Conservation (phyloP, 1,140 invertebrate species). For the Nymphalis io region DNA sequence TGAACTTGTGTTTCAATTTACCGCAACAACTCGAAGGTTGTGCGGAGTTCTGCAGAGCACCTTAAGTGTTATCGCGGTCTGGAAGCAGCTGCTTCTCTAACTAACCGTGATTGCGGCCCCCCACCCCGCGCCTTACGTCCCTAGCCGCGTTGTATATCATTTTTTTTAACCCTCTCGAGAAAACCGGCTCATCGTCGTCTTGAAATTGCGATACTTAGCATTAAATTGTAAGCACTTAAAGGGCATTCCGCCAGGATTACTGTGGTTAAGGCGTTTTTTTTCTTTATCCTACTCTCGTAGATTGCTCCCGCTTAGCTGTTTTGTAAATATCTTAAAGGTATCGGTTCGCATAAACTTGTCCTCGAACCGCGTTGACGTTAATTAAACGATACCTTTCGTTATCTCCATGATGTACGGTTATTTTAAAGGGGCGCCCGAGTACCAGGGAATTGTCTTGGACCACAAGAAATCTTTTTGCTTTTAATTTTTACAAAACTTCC, state of each 20-base stretch:
- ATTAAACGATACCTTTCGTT: conserved; percentile 68
- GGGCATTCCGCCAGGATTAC: conserved; percentile 66
- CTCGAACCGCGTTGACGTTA: conserved; percentile 68
- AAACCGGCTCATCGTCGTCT: conserved; percentile 56
- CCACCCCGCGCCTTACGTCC: conserved; percentile 32
- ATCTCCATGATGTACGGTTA: conserved; percentile 69
- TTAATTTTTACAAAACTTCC: conserved; percentile 55
- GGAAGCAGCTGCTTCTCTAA: conserved; percentile 67
- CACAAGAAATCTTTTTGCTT: conserved; percentile 48
- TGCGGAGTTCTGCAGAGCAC: conserved; percentile 55
- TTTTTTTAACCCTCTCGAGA: conserved; percentile 71
- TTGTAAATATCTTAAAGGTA: conserved; percentile 76
- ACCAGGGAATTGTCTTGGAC: conserved; percentile 56
- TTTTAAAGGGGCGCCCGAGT: conserved; percentile 30
- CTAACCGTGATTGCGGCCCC: conserved; percentile 64
- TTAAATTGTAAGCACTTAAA: conserved; percentile 76
- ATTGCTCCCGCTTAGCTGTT: conserved; percentile 65
- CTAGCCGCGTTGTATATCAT: conserved; percentile 57
- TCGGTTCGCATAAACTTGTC: conserved; percentile 65
- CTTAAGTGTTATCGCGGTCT: conserved; percentile 67
- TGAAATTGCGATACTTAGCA: conserved; percentile 76
- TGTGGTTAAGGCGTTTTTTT: conserved; percentile 54
- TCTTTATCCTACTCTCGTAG: conserved; percentile 51
- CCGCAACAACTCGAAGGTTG: conserved; percentile 47
- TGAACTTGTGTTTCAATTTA: conserved; percentile 44